Evolutionary conservation across 1,140 invertebrate species (phyloP).

Genomic region (Ostrea edulis): DNA sequence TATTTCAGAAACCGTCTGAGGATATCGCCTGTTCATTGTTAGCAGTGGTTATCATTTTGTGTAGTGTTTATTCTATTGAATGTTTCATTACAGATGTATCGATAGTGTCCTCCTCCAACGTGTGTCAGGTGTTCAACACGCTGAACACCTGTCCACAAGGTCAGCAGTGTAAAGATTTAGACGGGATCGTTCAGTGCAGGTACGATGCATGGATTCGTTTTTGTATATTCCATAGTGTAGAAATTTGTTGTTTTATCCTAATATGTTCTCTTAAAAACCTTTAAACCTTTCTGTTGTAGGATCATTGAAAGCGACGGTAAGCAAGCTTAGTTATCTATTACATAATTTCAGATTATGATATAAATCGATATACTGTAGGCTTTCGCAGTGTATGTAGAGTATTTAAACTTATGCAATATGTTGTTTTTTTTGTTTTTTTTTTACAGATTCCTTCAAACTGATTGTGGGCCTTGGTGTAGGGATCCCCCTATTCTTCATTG

Average conservation of each 20-base stretch:
- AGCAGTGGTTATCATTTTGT: no score
- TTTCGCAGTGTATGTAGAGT: no score
- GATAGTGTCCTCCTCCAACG: not conserved
- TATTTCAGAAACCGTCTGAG: no score
- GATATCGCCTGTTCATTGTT: no score
- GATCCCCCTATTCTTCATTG: conserved; percentile 52
- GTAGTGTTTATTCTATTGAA: not conserved
- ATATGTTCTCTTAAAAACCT: not conserved
- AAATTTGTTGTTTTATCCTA: not conserved
- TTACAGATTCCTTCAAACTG: conserved; percentile 39
- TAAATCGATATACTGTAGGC: no score
- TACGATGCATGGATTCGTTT: not conserved
- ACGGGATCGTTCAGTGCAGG: not conserved
- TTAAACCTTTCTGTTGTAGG: not conserved
- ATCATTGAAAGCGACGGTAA: conserved; percentile 11
- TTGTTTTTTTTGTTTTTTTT: no score
- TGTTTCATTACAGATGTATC: not conserved
- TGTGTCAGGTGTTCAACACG: not conserved
- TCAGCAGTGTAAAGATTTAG: not conserved
- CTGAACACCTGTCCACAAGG: not conserved
- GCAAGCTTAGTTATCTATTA: not conserved
- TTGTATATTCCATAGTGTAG: not conserved
- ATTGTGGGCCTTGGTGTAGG: conserved; percentile 55
- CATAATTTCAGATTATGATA: no score
- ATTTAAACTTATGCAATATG: no score